Evolutionary conservation across 2,888 invertebrate species (phyloP), one percentile per base, ranked within the genome.

Genomic region (Halictus quadricinctus): DNA sequence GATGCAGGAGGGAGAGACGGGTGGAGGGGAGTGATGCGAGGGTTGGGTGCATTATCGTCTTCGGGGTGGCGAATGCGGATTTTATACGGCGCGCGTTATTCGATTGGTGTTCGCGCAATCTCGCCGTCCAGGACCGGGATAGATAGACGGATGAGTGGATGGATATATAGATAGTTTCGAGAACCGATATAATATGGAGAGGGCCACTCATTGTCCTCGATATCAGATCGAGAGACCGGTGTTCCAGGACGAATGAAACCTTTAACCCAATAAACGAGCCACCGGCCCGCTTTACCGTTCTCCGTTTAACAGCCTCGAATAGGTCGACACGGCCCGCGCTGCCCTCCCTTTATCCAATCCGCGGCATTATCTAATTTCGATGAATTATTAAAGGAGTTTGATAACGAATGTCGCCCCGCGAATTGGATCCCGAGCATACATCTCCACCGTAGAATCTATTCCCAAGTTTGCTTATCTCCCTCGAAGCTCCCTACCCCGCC

Each of bases 301-400:
- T 69, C 50, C 72, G 50, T 87, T 88, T 88, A 89, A 88, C 87
- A 80, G 76, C 72, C 64, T 85, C 77, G 76, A 80, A 80, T 76
- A 66, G 74, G 60, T 36, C 15, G 75, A 69, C 43, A 10, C n/a
- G 21, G n/a, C n/a, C 69, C 41, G 21, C 29, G 18, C 69, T 36
- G 36, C 21, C 43, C 64, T 25, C 21, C 46, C 72, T 85, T 83
- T 72, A 77, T 76, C 83, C 83, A 54, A 48, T 80, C 80, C 79
- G 41, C 76, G 78, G 76, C 76, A 85, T 91, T 92, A 91, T 91
- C 91, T 91, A 91, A 91, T 91, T 89, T 78, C 90, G 84, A 92
- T 92, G 91, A 92, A 91, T 93, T 93, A 93, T 92, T 88, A 90
- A 92, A 91, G 90, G 88, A 90, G 91, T 89, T 89, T 90, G 91